A percentile compares a stretch with the other conserved stretches of the same genome.
Conservation (phyloP, 2,797 vertebrate species). For the Xenentodon cancila region DNA sequence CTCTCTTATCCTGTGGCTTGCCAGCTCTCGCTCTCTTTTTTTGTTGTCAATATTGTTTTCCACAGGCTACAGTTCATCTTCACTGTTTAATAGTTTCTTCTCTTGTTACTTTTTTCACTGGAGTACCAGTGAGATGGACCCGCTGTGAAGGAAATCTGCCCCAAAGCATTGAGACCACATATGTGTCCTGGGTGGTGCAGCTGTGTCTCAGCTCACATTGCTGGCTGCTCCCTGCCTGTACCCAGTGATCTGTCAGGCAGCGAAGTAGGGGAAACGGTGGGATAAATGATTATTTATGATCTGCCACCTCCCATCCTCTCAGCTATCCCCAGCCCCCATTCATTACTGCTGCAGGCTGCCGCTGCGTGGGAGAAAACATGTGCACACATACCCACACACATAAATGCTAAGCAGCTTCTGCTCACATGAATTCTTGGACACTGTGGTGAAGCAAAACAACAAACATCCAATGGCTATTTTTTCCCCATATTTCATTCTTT, state of each 20-base stretch:
- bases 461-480: constrained; percentile 10
- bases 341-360: constrained; percentile 82
- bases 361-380: constrained; percentile 52
- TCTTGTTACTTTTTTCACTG: constrained; percentile 46
- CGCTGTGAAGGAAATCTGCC: constrained; percentile 62
- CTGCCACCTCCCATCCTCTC: constrained; percentile 85
- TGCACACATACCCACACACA: constrained; percentile 35
- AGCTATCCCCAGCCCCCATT: constrained; percentile 81
- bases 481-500: constrained; percentile 28
- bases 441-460: constrained; percentile 28
- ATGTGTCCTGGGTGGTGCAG: constrained; percentile 62
- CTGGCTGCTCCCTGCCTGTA: constrained; percentile 61
- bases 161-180: constrained; percentile 57
- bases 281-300: constrained; percentile 90
- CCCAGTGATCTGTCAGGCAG: constrained; percentile 77
- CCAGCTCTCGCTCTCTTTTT: background rate
- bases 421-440: constrained; percentile 27
- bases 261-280: constrained; percentile 75
- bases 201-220: constrained; percentile 59
- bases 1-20: constrained; percentile 7
- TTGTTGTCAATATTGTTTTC: constrained; percentile 14
- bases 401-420: constrained; percentile 34
- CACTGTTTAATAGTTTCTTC: constrained; percentile 36
- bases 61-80: constrained; percentile 31
- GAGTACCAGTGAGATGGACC: constrained; percentile 47